Percentiles rank a stretch among this genome's conserved stretches.
These are phyloP conservation scores for Uromys caudimaculatus DNA, from an alignment of 2,797 vertebrate species.

Conservation along the genomic window DNA sequence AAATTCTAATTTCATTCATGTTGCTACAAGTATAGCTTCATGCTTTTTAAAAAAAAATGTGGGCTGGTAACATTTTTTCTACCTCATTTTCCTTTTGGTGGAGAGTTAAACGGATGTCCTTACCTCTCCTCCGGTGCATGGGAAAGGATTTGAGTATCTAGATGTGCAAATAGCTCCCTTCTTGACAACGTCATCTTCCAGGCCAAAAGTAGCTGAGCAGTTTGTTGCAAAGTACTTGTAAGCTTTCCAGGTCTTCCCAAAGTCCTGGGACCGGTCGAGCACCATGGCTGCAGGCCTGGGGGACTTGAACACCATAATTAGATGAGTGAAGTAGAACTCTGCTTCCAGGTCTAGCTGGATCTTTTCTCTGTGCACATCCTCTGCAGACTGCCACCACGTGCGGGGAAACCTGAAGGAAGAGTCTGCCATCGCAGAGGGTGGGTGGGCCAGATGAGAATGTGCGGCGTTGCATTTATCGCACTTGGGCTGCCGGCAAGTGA, in stretches of 20 bases:
- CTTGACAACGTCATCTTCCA: constrained; percentile 90
- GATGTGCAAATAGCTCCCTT: constrained; percentile 92
- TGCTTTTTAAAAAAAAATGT: constrained; percentile 78
- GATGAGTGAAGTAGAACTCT: constrained; percentile 97
- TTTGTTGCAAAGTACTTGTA: constrained; percentile 95
- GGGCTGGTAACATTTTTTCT: constrained; percentile 82
- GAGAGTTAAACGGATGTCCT: constrained; percentile 77
- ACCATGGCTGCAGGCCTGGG: constrained; percentile 95
- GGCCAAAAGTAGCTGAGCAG: constrained; percentile 92
- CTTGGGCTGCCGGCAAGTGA: constrained; percentile 85
- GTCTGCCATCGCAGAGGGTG: constrained; percentile 94
- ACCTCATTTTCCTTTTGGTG: constrained; percentile 56
- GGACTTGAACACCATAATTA: constrained; percentile 97
- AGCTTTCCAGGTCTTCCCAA: constrained; percentile 93
- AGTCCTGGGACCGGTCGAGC: constrained; percentile 96
- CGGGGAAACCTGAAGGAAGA: constrained; percentile 95
- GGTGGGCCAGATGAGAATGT: constrained; percentile 91
- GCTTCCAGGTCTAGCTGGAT: constrained; percentile 95
- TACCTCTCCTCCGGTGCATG: constrained; percentile 98
- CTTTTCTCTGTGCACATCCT: constrained; percentile 88
- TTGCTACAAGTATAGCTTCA: constrained; percentile 77
- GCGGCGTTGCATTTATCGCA: constrained; percentile 92
- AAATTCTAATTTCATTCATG: constrained; percentile 82
- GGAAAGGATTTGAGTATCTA: constrained; percentile 94
- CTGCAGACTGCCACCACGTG: constrained; percentile 98